Percentiles rank a stretch among this genome's conserved stretches.
These are phyloP conservation scores for Uloborus plumipes DNA, from an alignment of 2,888 invertebrate species.

Conservation along the genomic window DNA sequence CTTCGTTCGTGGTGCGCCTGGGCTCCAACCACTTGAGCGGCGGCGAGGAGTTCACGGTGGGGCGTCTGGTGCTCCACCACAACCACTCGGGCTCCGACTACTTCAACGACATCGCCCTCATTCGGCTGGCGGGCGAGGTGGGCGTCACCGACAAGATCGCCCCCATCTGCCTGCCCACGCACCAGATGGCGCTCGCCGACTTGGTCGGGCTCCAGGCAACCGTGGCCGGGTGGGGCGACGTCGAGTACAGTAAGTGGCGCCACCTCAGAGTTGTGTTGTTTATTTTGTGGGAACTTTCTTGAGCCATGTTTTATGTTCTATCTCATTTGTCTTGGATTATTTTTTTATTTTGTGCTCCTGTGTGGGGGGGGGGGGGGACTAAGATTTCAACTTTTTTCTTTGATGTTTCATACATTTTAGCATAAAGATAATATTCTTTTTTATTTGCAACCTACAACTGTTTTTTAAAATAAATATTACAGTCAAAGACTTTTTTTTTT, in stretches of 20 bases:
- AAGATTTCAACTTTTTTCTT: no score
- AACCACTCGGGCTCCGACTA: slow-evolving; percentile 39
- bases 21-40: slow-evolving; percentile 34
- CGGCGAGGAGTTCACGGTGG: slow-evolving; percentile 52
- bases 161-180: slow-evolving; percentile 43
- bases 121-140: slow-evolving; percentile 38
- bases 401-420: no score
- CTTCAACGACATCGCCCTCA: slow-evolving; percentile 56
- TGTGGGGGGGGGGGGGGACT: no score
- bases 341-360: no score
- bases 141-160: slow-evolving; percentile 40
- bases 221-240: slow-evolving; percentile 57
- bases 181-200: neutral
- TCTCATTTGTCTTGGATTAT: no score
- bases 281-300: no score
- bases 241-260: slow-evolving; percentile 29
- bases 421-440: no score
- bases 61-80: slow-evolving; percentile 28
- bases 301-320: no score
- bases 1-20: slow-evolving; percentile 47
- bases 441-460: no score
- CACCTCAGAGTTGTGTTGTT: no score
- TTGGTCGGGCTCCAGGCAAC: slow-evolving; percentile 37
- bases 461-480: no score
- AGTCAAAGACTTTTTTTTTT: no score